These are phyloP conservation scores for Anthonomus grandis DNA, from an alignment of 1,140 invertebrate genomes.

Conservation along the genomic window DNA sequence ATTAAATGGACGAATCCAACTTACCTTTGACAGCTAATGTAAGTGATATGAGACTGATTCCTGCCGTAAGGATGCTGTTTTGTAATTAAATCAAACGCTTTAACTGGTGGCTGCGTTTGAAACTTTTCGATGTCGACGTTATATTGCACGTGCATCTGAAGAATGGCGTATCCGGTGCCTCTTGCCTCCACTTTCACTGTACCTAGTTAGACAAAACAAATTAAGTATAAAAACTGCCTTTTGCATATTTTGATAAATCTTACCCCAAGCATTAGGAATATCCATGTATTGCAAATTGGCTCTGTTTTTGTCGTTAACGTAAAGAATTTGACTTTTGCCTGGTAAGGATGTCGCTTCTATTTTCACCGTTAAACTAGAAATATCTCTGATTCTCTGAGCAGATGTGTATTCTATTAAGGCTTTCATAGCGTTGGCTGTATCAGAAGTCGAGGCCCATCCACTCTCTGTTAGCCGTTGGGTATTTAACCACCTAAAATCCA, in stretches of 20 bases:
- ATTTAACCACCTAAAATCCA: slow-evolving; percentile 73
- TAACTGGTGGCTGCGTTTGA: slow-evolving; percentile 78
- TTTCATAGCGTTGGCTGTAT: slow-evolving; percentile 84
- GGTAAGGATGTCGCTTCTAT: slow-evolving; percentile 83
- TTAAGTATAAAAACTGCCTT: background rate
- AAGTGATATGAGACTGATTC: slow-evolving; percentile 90
- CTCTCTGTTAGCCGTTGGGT: slow-evolving; percentile 86
- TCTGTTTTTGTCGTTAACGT: slow-evolving; percentile 72
- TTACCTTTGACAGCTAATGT: slow-evolving; percentile 78
- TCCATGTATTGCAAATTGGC: slow-evolving; percentile 73
- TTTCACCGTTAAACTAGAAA: slow-evolving; percentile 76
- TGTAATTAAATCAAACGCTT: slow-evolving; percentile 70
- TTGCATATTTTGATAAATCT: background rate
- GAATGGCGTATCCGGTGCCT: slow-evolving; percentile 86
- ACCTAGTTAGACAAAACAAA: slow-evolving; percentile 2
- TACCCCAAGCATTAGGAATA: slow-evolving; percentile 86
- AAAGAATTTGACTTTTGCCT: slow-evolving; percentile 55
- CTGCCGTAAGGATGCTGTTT: slow-evolving; percentile 77
- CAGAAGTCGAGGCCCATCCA: slow-evolving; percentile 91
- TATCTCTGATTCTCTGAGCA: slow-evolving; percentile 78
- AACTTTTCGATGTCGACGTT: slow-evolving; percentile 87
- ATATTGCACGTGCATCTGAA: slow-evolving; percentile 93
- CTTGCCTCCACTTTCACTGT: slow-evolving; percentile 85
- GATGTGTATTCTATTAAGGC: slow-evolving; percentile 88
- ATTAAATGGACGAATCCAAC: too few species aligned